These are phyloP conservation scores for Gortyna flavago DNA, from an alignment of 2,888 invertebrate species.

Conservation along the genomic window DNA sequence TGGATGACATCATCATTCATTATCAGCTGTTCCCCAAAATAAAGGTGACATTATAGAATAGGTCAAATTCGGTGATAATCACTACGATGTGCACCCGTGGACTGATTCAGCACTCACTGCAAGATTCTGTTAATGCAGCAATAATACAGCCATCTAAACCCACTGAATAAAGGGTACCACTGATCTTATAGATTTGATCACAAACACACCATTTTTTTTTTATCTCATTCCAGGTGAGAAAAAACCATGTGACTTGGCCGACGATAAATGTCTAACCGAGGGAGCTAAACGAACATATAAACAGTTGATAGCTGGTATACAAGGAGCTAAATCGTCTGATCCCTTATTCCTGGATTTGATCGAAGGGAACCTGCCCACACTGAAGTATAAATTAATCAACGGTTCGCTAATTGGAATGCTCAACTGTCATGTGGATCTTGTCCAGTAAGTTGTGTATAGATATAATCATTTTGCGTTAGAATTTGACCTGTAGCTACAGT, in stretches of 20 bases:
- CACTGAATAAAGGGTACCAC: neutral
- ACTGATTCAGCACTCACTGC: neutral
- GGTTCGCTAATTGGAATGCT: constrained; percentile 10
- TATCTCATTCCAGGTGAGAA: constrained; percentile 10
- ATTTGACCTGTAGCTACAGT: too few relatives aligned
- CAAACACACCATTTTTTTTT: neutral
- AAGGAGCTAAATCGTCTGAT: constrained; percentile 16
- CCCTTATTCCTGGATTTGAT: constrained; percentile 21
- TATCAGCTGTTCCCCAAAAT: neutral
- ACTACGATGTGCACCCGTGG: neutral
- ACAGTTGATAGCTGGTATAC: neutral
- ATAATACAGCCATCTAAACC: neutral
- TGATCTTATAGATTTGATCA: neutral
- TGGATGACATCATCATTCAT: neutral
- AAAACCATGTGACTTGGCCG: neutral
- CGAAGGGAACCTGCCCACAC: constrained; percentile 18
- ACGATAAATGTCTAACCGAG: constrained; percentile 9
- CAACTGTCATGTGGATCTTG: constrained; percentile 16
- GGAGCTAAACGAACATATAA: constrained; percentile 1
- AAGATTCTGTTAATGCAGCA: neutral
- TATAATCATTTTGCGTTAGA: too few relatives aligned
- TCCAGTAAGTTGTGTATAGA: constrained; percentile 4
- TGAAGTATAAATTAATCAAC: constrained; percentile 23
- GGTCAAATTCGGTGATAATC: too few relatives aligned
- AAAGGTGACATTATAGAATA: neutral